Evolutionary conservation across 2,888 invertebrate genomes (phyloP), one percentile per base, ranked within the genome.

Genomic region (Drosophila mulleri): DNA sequence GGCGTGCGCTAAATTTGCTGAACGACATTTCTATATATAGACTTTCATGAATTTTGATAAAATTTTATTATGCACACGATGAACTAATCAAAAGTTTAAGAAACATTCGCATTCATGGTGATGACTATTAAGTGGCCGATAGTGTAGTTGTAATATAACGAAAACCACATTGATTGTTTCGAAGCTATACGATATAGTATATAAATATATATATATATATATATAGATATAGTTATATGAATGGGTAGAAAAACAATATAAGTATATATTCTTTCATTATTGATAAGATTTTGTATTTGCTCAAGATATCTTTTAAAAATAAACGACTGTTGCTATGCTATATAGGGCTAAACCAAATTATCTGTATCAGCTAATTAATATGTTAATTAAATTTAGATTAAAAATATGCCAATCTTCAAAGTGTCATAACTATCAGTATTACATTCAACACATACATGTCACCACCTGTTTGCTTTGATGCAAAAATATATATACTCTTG

Each of bases 41-140:
- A 6, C 9, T 18, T 50, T 2, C 35, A 44, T n/a, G n/a, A n/a
- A 23, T 37, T 67, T 37, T 37, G 53, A 67, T 65, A 65, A 39
- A 54, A 39, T 45, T 37, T 7, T 44, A 12, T 16, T 32, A n/a
- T 29, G 14, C 50, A 47, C 7, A 45, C 3, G 6, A 26, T 23
- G 1, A 47, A 48, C 29, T 29, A 18, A 48, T 29, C 48, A 48
- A 12, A 18, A 48, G 11, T 32, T 48, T 16, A 26, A 48, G 16
- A 16, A 48, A 26, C 11, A 47, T 26, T 26, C 9, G 16, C 1
- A 29, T 26, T 29, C 29, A 48, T n/a, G n/a, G 11, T 11, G 29
- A 0, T 29, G n/a, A 29, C 29, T 26, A 26, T 11, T 48, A 29
- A n/a, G 5, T 48, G 5, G 2, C 11, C 11, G 16, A 48, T 48